Evolutionary conservation across 1,140 invertebrate species (phyloP), one percentile per base, ranked within the genome.

Genomic region (Phocides pigmalion): DNA sequence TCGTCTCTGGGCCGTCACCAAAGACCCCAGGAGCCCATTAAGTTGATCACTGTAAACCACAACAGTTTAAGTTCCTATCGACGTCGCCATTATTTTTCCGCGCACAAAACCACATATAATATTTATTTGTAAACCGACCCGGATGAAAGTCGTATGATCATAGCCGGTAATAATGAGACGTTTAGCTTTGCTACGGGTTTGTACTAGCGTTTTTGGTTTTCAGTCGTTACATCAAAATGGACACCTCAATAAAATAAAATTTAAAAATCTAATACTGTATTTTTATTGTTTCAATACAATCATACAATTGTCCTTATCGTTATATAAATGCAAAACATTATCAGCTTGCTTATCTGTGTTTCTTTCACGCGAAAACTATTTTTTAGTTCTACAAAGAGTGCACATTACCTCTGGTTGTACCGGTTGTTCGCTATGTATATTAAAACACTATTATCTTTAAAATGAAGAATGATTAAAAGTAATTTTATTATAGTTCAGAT

Each of bases 101-200:
- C 82, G 79, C 82, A 84, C 80, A 84, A 79, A 77, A 61, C 32
- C 63, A 64, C 58, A 64, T 64, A 72, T 62, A 50, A 46, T 54
- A 63, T 66, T 68, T 17, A 64, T 68, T 46, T 61, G 16, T 69
- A 70, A 47, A 20, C 72, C 71, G 73, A 74, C 62, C 67, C 68
- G 44, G 47, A 56, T 50, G 53, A 42, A 51, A 58, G 61, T 65
- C 44, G 65, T 69, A 64, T 66, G 59, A 68, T 81, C 39, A 20
- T 54, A 79, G 76, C 74, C 65, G 72, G 62, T 80, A 75, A 79
- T 79, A 65, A 72, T 68, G 63, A 71, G 65, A 68, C 72, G 69
- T 68, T 70, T 90, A 90, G 88, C 86, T 90, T 90, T 90, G 86
- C 88, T 90, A 90, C 83, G 70, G 79, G 74, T 79, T 85, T 85